phyloP scores from a whole-genome alignment of 2,113 vertebrate genomes.

The Corythoichthys haematopterus region DNA sequence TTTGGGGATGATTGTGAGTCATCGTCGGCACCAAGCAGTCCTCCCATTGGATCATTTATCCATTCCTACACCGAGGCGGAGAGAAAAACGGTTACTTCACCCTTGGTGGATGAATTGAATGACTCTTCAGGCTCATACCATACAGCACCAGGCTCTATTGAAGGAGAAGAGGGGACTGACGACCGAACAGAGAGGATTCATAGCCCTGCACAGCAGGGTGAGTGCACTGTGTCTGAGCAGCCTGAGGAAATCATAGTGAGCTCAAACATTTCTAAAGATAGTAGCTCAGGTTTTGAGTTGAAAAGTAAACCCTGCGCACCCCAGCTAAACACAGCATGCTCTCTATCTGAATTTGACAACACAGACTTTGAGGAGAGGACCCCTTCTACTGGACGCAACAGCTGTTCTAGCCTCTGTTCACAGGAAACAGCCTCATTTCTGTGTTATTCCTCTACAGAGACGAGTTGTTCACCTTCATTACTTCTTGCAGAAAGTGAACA shows the following conservation, averaged over 20 bases:
- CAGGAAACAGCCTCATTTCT: constrained; percentile 35
- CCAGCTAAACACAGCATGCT: constrained; percentile 6
- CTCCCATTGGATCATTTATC: constrained; percentile 47
- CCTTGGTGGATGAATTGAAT: constrained; percentile 67
- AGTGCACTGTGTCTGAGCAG: constrained; percentile 14
- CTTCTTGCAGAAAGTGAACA: constrained; percentile 26
- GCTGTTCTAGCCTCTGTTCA: constrained; percentile 15
- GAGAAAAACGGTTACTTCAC: constrained; percentile 37
- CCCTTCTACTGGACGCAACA: constrained; percentile 39
- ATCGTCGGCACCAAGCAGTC: constrained; percentile 59
- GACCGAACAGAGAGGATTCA: constrained; percentile 57
- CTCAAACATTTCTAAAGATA: constrained; percentile 23
- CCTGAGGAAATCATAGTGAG: constrained; percentile 10
- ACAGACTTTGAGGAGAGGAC: constrained; percentile 24
- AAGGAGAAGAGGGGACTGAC: constrained; percentile 76
- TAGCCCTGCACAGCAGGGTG: constrained; percentile 31
- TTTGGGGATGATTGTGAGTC: constrained; percentile 73
- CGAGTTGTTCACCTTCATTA: constrained; percentile 34
- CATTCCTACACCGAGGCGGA: constrained; percentile 46
- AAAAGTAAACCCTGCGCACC: constrained; percentile 23
- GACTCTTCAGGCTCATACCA: constrained; percentile 84
- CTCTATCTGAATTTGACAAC: constrained; percentile 17
- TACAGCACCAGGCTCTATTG: constrained; percentile 80
- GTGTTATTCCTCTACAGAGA: constrained; percentile 44
- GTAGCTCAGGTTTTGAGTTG: constrained; percentile 26